A percentile compares a stretch with the other conserved stretches of the same genome.
phyloP scores from a whole-genome alignment of 2,797 vertebrate genomes.

The Scyliorhinus canicula region DNA sequence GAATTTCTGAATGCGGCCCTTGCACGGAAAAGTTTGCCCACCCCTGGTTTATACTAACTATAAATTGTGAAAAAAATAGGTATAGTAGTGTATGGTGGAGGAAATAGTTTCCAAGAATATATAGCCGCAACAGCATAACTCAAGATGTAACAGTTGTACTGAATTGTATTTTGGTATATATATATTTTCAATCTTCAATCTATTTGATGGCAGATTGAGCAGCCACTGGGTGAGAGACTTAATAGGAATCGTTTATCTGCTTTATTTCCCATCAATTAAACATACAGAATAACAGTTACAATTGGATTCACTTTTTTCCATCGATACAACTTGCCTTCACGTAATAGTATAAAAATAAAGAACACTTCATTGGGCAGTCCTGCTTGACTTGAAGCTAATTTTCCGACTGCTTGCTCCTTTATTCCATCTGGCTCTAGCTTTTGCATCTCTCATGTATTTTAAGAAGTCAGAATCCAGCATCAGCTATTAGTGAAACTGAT shows the following conservation, averaged over 20 bases:
- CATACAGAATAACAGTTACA: not conserved
- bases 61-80: not conserved
- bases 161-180: not conserved
- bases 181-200: not conserved
- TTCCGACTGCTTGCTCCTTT: constrained; percentile 16
- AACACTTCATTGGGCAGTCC: not conserved
- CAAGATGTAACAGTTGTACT: not conserved
- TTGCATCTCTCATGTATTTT: not conserved
- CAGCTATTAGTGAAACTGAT: not conserved
- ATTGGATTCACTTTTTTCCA: not conserved
- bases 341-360: constrained; percentile 2
- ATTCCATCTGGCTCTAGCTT: not conserved
- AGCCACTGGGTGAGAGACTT: not conserved
- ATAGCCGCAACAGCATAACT: not conserved
- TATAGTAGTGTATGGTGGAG: not conserved
- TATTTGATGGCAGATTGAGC: not conserved
- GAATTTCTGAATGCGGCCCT: too few species aligned
- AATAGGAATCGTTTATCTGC: not conserved
- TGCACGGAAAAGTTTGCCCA: too few species aligned
- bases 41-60: not conserved
- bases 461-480: not conserved
- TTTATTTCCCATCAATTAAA: not conserved
- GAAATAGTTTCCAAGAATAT: not conserved
- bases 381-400: constrained; percentile 34
- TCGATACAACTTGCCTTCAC: not conserved